Base-by-base conservation (phyloP, 2,113 vertebrate genomes). In the Montifringilla adamsi region DNA sequence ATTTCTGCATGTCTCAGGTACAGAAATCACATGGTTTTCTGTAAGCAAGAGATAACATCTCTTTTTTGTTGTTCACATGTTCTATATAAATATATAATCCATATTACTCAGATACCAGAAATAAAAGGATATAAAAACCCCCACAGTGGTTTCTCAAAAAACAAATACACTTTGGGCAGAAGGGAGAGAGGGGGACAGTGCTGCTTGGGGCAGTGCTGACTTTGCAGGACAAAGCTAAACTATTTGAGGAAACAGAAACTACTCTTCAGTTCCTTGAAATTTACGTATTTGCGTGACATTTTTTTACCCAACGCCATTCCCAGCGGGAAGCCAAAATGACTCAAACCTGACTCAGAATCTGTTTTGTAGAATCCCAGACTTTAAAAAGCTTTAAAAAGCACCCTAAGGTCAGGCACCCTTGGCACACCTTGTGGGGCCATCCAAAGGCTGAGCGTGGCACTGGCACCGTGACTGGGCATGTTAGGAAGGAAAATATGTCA, bases 401-500 rank as follows among this genome's bases (percentile, higher is more conserved):
- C 2, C 2, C 2, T 2, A 27, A 12, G 6, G 11, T 5, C 16
- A 10, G 26, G 18, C 53, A 18, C 6, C 7, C 53, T 28, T 17
- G 0, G 2, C 3, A 1, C 26, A 27, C 19, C 3, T 11, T 5
- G 21, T 2, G 37, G 4, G 9, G 31, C 4, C 3, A 24, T 19
- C 37, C 52, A 35, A 35, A 43, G 21, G 44, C 46, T 19, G 67
- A 26, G 41, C 3, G 1, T 0, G 7, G 33, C 3, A 6, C 33
- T 0, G 7, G 43, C 4, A 21, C 41, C 0, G 1, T 30, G 62
- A 55, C 60, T 31, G 2, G 2, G 35, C 12, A 0, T 0, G 2
- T 9, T 11, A 10, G 66, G 64, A 56, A 35, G 62, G 21, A 35
- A 14, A 60, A 7, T 3, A 0, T 2, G 31, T 13, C 17, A 6